Conservation (phyloP, 2,888 invertebrate species). For the Ariolimax columbianus region DNA sequence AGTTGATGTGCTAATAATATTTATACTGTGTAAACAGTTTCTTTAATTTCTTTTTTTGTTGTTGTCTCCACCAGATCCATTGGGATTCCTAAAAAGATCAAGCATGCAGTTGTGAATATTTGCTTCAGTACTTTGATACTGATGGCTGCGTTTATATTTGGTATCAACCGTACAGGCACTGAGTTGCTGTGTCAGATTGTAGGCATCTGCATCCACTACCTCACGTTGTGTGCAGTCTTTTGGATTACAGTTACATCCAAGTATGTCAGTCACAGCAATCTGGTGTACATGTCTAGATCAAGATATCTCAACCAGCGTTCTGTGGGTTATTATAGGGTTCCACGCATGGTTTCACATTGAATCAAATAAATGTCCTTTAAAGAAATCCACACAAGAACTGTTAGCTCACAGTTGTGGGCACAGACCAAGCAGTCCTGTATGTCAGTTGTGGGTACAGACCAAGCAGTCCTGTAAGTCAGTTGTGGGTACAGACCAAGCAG, state of each 20-base stretch:
- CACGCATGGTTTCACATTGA: no score
- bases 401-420: no score
- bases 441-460: no score
- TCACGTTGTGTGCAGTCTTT: conserved; percentile 89
- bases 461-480: no score
- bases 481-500: no score
- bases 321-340: neutral
- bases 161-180: conserved; percentile 91
- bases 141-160: conserved; percentile 83
- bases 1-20: no score
- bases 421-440: no score
- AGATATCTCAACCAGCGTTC: neutral
- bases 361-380: no score
- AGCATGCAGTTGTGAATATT: conserved; percentile 91
- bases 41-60: no score
- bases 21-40: no score
- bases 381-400: no score
- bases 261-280: conserved; percentile 71
- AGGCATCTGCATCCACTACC: conserved; percentile 90
- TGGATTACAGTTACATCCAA: conserved; percentile 92
- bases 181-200: conserved; percentile 87
- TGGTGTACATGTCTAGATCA: neutral
- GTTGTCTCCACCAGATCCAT: conserved; percentile 80
- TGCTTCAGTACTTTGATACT: conserved; percentile 89
- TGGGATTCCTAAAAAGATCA: conserved; percentile 90